Base-by-base conservation (phyloP, 1,140 invertebrate species). In the Drosophila sproati region DNA sequence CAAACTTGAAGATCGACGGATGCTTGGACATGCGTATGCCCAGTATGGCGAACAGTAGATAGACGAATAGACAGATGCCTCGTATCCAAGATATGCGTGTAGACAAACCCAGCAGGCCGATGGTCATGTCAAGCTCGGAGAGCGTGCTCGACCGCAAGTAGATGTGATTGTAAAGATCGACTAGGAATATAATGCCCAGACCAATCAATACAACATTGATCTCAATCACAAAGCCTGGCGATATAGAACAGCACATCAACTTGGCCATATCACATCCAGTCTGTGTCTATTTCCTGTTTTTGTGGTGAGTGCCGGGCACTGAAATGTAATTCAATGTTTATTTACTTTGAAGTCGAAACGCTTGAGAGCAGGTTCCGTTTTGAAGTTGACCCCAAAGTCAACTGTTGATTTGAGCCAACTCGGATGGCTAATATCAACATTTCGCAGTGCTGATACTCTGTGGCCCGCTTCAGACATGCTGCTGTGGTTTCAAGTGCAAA, bases 401-500 rank as follows among this genome's bases (percentile, higher is more conserved):
- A 60, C 81, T 66, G 73, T 68, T 73, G 80, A 70, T 63, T 78
- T 57, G 57, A 48, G 39, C 20, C 61, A 52, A 51, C 51, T 54
- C 50, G 59, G 69, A 57, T 50, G 75, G 60, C 62, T 76, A 70
- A 82, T 72, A 78, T 76, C 39, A 82, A 82, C 80, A 83, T 83
- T 82, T 82, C 75, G 63, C 66, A 64, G 3, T 35, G 8, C 61
- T 6, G 47, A 31, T 39, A 32, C 37, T 7, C 43, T 60, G 8
- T 31, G 32, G 51, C 8, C 39, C 64, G 41, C 34, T 47, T 51
- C 45, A 37, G 41, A 81, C 78, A 77, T 70, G 76, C 81, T 81
- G 71, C 78, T 67, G 70, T 47, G 75, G 68, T 52, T 55, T 77
- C 76, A 79, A 87, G 79, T 87, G 82, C 63, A 87, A 87, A 87